These are phyloP conservation scores for Adelosebastes latens DNA, from an alignment of 2,797 vertebrate species.

Conservation along the genomic window DNA sequence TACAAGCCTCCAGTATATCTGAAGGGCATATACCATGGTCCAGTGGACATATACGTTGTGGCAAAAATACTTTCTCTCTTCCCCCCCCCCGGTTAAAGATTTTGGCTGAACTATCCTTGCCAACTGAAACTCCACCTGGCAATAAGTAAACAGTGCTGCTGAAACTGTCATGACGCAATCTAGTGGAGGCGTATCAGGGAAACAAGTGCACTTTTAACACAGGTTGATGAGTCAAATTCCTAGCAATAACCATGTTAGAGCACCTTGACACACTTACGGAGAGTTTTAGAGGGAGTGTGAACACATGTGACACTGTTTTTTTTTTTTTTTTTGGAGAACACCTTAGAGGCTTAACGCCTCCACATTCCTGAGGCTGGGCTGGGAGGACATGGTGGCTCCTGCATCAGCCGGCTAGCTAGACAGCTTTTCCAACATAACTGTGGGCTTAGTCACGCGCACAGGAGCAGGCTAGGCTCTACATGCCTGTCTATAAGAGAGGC, in stretches of 20 bases:
- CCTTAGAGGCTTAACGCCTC: conserved; percentile 62
- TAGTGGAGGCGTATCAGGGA: not conserved
- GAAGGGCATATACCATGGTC: not conserved
- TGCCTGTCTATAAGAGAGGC: conserved; percentile 58
- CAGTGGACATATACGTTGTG: not conserved
- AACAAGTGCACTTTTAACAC: not conserved
- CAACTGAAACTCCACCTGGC: conserved; percentile 17
- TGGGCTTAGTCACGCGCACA: conserved; percentile 68
- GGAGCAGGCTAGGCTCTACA: conserved; percentile 60
- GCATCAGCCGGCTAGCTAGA: conserved; percentile 59
- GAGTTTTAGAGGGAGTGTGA: not conserved
- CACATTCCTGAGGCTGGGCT: conserved; percentile 68
- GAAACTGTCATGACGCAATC: conserved; percentile 17
- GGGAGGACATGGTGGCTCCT: conserved; percentile 62
- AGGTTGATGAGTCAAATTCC: not conserved
- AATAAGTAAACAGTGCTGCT: not conserved
- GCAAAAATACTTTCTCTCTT: not conserved
- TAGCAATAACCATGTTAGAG: not conserved
- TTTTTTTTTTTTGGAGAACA: conserved; percentile 19
- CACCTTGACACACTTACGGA: not conserved
- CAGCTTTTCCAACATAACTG: conserved; percentile 72
- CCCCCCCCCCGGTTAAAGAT: not conserved
- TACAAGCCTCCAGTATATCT: conserved; percentile 36
- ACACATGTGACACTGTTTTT: conserved; percentile 19
- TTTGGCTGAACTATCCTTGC: not conserved